Evolutionary conservation across 2,888 invertebrate genomes (phyloP).

Genomic region (Linnaemya tessellans): DNA sequence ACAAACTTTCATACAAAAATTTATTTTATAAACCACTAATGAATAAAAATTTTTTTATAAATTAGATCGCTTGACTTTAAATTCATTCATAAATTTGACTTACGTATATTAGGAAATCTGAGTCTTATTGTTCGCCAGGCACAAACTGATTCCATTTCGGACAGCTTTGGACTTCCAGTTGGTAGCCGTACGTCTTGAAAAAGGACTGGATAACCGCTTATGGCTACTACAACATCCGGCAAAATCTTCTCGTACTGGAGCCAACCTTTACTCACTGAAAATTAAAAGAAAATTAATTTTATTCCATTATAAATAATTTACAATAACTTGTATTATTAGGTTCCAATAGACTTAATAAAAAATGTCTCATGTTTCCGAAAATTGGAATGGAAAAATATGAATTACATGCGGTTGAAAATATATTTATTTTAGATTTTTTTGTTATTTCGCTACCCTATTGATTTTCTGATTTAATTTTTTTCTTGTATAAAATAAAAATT

Average conservation of each 20-base stretch:
- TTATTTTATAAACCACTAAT: no score
- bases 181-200: slow-evolving; percentile 72
- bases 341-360: no score
- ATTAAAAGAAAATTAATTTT: background rate
- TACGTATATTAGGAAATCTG: slow-evolving; percentile 67
- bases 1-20: no score
- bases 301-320: no score
- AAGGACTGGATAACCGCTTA: slow-evolving; percentile 69
- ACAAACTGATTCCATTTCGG: slow-evolving; percentile 57
- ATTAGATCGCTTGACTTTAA: background rate
- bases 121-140: slow-evolving; percentile 59
- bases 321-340: no score
- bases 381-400: no score
- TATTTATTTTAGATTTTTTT: no score
- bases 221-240: slow-evolving; percentile 61
- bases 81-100: slow-evolving; percentile 11
- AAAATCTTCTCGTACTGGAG: slow-evolving; percentile 38
- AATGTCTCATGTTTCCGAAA: no score
- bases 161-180: background rate
- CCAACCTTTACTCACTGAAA: slow-evolving; percentile 70
- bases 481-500: no score
- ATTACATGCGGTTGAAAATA: no score
- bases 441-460: no score
- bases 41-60: background rate
- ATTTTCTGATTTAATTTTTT: no score